Evolutionary conservation across 1,140 invertebrate genomes (phyloP), one percentile per base, ranked within the genome.

Genomic region (Trichonephila clavata): DNA sequence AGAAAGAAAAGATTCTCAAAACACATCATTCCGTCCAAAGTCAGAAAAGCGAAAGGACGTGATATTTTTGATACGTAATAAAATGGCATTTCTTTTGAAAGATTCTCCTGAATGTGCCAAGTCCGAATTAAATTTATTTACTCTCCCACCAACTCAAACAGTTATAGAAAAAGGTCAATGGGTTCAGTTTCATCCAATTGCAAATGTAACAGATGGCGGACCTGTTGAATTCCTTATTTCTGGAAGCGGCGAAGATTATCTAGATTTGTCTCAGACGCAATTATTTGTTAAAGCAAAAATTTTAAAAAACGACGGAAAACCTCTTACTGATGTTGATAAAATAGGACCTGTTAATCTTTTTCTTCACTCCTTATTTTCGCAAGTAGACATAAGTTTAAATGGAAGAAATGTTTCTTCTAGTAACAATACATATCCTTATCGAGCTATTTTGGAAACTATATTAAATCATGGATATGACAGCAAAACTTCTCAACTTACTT

Each of bases 131-230:
- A 39, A 90, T 43, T 27, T 81, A n/a, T 81, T 81, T 61, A 57
- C 60, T n/a, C 43, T 92, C 14, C 81, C 90, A 24, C 80, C 39
- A 24, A 92, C 90, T 24, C 77, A 92, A 86, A 92, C 60, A 16
- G 90, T 68, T 57, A 92, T 86, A 39, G 80, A 92, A 92, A 43
- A 24, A 27, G 91, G 91, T 32, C 91, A 86, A 2, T 93, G 91
- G 61, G 50, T 86, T 63, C 59, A 93, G 71, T 93, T 81, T 68
- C 84, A 93, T 39, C 83, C 91, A n/a, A 27, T 93, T 2, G 32
- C 83, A 10, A 86, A 86, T 21, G 81, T 59, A 4, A 43, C 24
- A 43, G 81, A 93, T 86, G 63, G 91, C 10, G 83, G 81, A 14
- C 81, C 84, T 21, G 60, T 86, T 8, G 61, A 93, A 86, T 93